Percentiles rank a stretch among this genome's conserved stretches.
Conservation (phyloP, 2,113 vertebrate species). For the Gymnorhina tibicen region DNA sequence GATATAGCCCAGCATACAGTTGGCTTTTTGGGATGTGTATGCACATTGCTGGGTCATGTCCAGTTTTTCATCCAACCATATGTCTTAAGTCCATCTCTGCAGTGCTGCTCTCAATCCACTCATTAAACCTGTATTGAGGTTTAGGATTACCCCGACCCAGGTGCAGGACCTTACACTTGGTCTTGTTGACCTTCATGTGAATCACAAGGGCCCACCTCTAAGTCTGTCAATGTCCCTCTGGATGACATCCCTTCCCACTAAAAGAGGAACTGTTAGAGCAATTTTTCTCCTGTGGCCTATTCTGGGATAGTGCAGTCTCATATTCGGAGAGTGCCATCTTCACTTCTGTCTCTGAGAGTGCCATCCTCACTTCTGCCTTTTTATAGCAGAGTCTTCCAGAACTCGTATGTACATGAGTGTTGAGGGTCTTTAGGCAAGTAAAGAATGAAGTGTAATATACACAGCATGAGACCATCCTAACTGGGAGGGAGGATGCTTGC, state of each 20-base stretch:
- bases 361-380: background rate
- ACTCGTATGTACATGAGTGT: accelerated
- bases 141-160: background rate
- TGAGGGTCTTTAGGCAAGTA: background rate
- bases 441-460: background rate
- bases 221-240: background rate
- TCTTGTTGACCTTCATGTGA: background rate
- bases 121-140: background rate
- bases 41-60: background rate
- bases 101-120: background rate
- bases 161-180: background rate
- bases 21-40: background rate
- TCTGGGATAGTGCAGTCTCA: background rate
- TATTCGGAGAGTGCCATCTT: background rate
- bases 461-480: accelerated
- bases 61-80: background rate
- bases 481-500: accelerated
- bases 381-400: background rate
- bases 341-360: background rate
- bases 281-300: accelerated
- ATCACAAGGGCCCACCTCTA: accelerated
- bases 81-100: background rate
- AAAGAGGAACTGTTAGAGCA: background rate
- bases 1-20: background rate
- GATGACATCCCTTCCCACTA: background rate